Conservation (phyloP, 2,888 invertebrate species). For the Linnaemya tessellans region DNA sequence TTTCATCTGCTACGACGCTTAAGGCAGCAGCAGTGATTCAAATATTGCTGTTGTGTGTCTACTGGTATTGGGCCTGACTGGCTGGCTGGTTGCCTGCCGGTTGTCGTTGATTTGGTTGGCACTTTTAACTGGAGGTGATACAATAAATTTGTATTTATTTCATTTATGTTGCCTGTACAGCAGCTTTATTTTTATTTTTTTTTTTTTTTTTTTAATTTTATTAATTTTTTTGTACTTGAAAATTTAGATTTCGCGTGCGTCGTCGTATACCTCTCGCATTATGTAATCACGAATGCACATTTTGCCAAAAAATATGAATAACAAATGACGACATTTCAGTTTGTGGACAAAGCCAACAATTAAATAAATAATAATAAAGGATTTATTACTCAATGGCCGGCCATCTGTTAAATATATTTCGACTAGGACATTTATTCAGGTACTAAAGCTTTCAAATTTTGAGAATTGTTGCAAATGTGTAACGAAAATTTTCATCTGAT, state of each 20-base stretch:
- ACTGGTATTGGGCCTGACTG: constrained; percentile 25
- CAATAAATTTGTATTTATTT: constrained; percentile 50
- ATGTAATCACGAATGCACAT: constrained; percentile 62
- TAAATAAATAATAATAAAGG: constrained; percentile 43
- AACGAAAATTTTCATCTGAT: not conserved
- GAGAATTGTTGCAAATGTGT: not conserved
- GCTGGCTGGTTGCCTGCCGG: not conserved
- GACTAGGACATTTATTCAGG: not conserved
- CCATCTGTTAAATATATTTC: constrained; percentile 39
- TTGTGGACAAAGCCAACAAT: constrained; percentile 27
- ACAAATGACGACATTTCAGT: constrained; percentile 59
- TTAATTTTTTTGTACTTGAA: constrained; percentile 67
- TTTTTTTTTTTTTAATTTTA: constrained; percentile 38
- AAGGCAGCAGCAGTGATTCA: constrained; percentile 45
- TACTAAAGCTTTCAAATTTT: not conserved
- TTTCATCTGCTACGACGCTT: constrained; percentile 21
- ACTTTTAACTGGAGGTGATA: constrained; percentile 61
- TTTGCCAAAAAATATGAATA: constrained; percentile 56
- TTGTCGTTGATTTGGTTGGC: constrained; percentile 34
- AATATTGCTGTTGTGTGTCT: constrained; percentile 23
- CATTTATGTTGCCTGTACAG: constrained; percentile 45
- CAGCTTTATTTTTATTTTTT: constrained; percentile 34
- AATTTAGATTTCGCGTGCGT: constrained; percentile 29
- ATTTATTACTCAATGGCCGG: constrained; percentile 18
- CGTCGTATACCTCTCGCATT: constrained; percentile 8